Conservation (phyloP, 2,113 vertebrate genomes). For the Phrynosoma platyrhinos region DNA sequence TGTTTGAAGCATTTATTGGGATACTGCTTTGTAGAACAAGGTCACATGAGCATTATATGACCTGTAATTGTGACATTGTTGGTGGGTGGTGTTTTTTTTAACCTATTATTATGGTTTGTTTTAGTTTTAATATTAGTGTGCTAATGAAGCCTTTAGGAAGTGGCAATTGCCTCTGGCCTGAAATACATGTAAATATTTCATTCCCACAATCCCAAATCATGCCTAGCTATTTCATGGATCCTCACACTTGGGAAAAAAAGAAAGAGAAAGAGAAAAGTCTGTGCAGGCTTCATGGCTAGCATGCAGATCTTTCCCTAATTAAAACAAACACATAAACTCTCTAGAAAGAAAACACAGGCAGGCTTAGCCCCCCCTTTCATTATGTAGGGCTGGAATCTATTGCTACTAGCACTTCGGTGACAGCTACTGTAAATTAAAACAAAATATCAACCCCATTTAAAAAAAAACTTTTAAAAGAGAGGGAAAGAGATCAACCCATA, state of each 20-base stretch:
- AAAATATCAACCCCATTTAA: not conserved
- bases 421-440: not conserved
- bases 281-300: not conserved
- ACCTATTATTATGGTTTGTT: not conserved
- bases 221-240: not conserved
- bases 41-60: not conserved
- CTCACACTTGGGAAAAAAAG: not conserved
- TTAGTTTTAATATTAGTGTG: not conserved
- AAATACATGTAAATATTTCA: not conserved
- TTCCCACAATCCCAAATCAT: not conserved
- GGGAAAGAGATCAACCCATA: not conserved
- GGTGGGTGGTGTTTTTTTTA: not conserved
- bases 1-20: not conserved
- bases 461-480: not conserved
- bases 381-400: not conserved
- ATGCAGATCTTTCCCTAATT: not conserved
- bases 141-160: not conserved
- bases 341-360: not conserved
- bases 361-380: not conserved
- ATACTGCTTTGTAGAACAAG: not conserved
- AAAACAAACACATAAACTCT: not conserved
- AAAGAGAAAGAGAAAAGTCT: not conserved
- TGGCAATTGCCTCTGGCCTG: not conserved
- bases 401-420: not conserved
- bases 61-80: too few species aligned